Evolutionary conservation across 1,140 invertebrate genomes (phyloP).

Genomic region (Drosophila cardini): DNA sequence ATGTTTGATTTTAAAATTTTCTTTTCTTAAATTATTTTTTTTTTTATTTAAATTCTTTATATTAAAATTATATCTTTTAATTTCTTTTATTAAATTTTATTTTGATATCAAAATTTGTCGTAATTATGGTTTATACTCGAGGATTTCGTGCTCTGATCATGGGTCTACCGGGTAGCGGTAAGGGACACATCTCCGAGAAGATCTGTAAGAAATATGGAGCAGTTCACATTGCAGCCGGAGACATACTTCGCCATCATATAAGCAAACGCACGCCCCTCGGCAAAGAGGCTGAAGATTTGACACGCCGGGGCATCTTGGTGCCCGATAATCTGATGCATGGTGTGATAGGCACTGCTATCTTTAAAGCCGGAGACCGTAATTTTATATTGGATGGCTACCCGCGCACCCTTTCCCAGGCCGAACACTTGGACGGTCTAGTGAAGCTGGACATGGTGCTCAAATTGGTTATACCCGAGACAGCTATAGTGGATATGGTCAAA

Average conservation of each 20-base stretch:
- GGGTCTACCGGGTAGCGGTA: conserved; percentile 48
- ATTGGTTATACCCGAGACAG: conserved; percentile 14
- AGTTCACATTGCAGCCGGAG: conserved; percentile 33
- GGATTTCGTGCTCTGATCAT: conserved; percentile 44
- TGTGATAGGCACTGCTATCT: conserved; percentile 15
- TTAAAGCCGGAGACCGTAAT: background rate
- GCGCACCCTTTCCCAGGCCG: conserved; percentile 30
- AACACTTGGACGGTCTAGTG: conserved; percentile 1
- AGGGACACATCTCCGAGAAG: conserved; percentile 23
- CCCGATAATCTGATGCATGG: conserved; percentile 36
- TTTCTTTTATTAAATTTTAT: background rate
- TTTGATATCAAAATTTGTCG: conserved; percentile 1
- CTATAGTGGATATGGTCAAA: conserved; percentile 18
- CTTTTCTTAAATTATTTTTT: background rate
- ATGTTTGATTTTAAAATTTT: background rate
- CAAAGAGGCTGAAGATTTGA: conserved; percentile 15
- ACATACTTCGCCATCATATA: conserved; percentile 46
- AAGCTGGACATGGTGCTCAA: conserved; percentile 40
- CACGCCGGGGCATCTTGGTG: conserved; percentile 11
- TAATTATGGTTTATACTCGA: conserved; percentile 3
- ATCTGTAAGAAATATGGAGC: conserved; percentile 23
- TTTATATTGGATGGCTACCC: conserved; percentile 50
- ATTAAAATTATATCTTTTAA: background rate
- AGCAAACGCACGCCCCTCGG: conserved; percentile 9
- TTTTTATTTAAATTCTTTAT: background rate